Base-by-base conservation (phyloP, 2,797 vertebrate genomes). In the Aplochiton taeniatus region DNA sequence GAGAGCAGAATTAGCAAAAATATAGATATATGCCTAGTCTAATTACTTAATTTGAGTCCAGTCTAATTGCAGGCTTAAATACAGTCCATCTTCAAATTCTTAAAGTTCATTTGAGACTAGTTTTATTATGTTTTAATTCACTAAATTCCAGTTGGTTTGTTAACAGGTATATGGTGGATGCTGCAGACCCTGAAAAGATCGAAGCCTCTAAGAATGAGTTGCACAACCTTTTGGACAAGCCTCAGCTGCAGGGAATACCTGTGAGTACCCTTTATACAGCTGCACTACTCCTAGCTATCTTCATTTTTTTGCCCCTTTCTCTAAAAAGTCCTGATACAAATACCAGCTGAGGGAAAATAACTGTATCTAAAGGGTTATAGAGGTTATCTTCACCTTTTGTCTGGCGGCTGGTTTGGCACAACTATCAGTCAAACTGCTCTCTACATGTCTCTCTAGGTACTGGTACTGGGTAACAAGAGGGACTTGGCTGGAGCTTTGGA, bases 141-240 rank as follows among this genome's bases (percentile, higher is more conserved):
- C 1, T 14, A 31, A 31, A 31, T 43, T 14, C 2, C 9, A 42
- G 41, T 57, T 1, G 14, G 9, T 49, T 11, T 44, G 12, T 63
- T 65, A 65, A 63, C 75, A 99, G 97, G 62, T 99, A 98, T 88
- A 99, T 99, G 97, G 96, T 98, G 88, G 97, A 99, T 72, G 96
- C 97, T 68, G 97, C 97, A 48, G 97, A 99, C 75, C 93, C 94
- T 62, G 96, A 98, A 74, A 99, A 99, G 90, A 96, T 99, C 45
- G 97, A 98, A 90, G 95, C 97, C 4, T 99, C 97, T 70, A 95
- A 96, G 84, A 99, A 98, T 46, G 97, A 98, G 68, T 93, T 99
- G 54, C 97, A 99, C 88, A 99, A 98, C 84, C 94, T 99, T 73
- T 91, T 98, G 94, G 97, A 98, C 85, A 99, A 99, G 82, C 97